Conservation (phyloP, 2,888 invertebrate species). For the Eurytoma californica region DNA sequence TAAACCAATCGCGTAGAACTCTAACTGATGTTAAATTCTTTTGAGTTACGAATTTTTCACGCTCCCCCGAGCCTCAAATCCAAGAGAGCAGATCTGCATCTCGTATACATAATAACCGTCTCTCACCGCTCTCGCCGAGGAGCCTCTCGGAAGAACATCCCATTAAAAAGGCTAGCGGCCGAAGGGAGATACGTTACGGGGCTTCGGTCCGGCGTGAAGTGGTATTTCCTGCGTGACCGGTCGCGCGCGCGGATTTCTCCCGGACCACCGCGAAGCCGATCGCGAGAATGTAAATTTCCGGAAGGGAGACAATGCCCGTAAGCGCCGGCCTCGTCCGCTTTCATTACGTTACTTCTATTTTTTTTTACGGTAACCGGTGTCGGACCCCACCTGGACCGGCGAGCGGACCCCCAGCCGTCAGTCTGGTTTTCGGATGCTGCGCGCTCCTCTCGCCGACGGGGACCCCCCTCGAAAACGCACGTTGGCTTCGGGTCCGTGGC, state of each 20-base stretch:
- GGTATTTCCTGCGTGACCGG: conserved; percentile 56
- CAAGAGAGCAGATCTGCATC: neutral
- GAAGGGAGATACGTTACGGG: neutral
- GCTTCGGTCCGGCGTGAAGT: conserved; percentile 27
- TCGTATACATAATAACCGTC: conserved; percentile 1
- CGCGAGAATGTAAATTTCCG: conserved; percentile 58
- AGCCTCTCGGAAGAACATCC: conserved; percentile 33
- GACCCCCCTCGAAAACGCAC: conserved; percentile 35
- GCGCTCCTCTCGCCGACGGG: conserved; percentile 14
- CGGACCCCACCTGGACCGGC: conserved; percentile 73
- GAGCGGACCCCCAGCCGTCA: conserved; percentile 70
- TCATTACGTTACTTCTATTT: conserved; percentile 5
- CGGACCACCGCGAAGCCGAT: conserved; percentile 59
- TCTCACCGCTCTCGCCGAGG: conserved; percentile 14
- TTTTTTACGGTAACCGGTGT: neutral
- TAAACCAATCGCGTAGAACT: too few species aligned
- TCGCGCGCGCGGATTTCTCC: conserved; percentile 43
- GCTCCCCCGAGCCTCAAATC: too few species aligned
- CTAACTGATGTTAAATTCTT: too few species aligned
- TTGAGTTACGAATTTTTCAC: too few species aligned
- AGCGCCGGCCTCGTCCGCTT: neutral
- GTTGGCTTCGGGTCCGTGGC: neutral
- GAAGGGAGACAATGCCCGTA: neutral
- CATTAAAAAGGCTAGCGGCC: conserved; percentile 29
- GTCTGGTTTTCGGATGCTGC: conserved; percentile 66